Percentiles rank a stretch among this genome's conserved stretches.
phyloP scores from a whole-genome alignment of 2,113 vertebrate species.

The Poecilia latipinna region DNA sequence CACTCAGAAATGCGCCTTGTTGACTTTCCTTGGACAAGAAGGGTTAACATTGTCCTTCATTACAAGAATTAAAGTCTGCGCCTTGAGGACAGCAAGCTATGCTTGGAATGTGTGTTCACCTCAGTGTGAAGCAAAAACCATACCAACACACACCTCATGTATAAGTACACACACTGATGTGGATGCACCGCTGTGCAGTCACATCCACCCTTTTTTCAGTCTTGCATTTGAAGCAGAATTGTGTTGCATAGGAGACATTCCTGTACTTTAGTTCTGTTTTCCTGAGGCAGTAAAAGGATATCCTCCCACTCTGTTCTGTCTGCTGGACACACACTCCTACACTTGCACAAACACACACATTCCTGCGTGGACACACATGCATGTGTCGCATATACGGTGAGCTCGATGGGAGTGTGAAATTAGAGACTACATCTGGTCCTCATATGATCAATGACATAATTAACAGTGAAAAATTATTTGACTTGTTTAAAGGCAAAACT shows the following conservation, averaged over 20 bases:
- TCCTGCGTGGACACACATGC: conserved; percentile 24
- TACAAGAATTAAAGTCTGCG: conserved; percentile 42
- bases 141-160: conserved; percentile 36
- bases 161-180: conserved; percentile 11
- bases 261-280: conserved; percentile 61
- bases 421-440: conserved; percentile 19
- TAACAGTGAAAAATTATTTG: conserved; percentile 25
- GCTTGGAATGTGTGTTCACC: conserved; percentile 70
- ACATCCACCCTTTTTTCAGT: conserved; percentile 23
- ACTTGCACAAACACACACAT: conserved; percentile 1
- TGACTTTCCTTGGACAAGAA: conserved; percentile 5
- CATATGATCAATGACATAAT: conserved; percentile 26
- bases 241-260: conserved; percentile 69
- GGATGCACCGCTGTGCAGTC: conserved; percentile 20
- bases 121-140: conserved; percentile 46
- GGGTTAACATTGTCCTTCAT: conserved; percentile 46
- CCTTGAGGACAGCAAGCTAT: conserved; percentile 66
- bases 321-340: conserved; percentile 41
- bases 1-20: not conserved
- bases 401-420: conserved; percentile 17
- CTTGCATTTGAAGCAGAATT: conserved; percentile 27
- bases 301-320: conserved; percentile 64
- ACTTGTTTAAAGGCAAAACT: conserved; percentile 7
- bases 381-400: conserved; percentile 2
- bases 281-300: conserved; percentile 74